A percentile compares a stretch with the other conserved stretches of the same genome.
phyloP scores from a whole-genome alignment of 2,888 invertebrate genomes.

The Drosophila diplacantha region DNA sequence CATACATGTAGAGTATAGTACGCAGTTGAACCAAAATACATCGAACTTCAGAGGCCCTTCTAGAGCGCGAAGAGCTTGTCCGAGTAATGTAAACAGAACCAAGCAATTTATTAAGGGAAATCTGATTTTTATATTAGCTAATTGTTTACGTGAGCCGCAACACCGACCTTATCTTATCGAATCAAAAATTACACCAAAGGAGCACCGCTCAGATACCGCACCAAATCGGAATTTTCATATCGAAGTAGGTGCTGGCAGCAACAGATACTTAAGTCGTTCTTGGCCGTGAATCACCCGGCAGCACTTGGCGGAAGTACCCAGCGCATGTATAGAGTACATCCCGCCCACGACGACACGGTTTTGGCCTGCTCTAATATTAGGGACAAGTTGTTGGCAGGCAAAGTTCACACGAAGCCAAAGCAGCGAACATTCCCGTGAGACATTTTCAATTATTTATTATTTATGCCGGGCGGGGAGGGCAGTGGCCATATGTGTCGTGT shows the following conservation, averaged over 20 bases:
- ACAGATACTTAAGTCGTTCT: constrained; percentile 4
- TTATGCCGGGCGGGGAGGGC: constrained; percentile 47
- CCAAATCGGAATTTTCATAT: constrained; percentile 5
- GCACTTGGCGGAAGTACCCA: background rate
- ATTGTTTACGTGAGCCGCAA: constrained; percentile 18
- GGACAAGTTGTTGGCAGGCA: constrained; percentile 65
- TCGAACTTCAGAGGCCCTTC: constrained; percentile 12
- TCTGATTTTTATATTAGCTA: constrained; percentile 18
- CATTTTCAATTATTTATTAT: constrained; percentile 74
- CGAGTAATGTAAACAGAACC: constrained; percentile 13
- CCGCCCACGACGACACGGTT: constrained; percentile 29
- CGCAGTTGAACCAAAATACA: constrained; percentile 1
- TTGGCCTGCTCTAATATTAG: constrained; percentile 63
- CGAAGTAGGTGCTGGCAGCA: background rate
- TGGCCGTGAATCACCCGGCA: constrained; percentile 1
- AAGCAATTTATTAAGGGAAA: background rate
- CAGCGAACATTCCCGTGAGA: constrained; percentile 61
- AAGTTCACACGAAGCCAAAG: constrained; percentile 62
- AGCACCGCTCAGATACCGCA: constrained; percentile 7
- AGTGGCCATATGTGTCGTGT: constrained; percentile 61
- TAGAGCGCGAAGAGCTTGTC: background rate
- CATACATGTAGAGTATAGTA: background rate
- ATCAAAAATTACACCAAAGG: constrained; percentile 17
- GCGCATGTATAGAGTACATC: constrained; percentile 20
- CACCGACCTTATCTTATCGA: constrained; percentile 21